phyloP scores from a whole-genome alignment of 2,888 invertebrate species.

The Phengaris arion region DNA sequence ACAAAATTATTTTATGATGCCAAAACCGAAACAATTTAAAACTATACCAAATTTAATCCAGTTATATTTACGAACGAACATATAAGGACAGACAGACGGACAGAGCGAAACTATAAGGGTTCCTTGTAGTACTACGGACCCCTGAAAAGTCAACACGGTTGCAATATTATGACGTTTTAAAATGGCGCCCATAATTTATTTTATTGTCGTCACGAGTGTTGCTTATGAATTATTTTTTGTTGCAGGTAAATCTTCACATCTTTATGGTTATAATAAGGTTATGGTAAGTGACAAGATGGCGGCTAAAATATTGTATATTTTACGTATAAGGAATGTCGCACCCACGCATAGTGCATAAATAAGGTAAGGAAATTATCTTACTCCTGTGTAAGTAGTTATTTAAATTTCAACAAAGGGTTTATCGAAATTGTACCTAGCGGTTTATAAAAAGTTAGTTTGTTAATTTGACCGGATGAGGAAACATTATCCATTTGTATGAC shows the following conservation, averaged over 20 bases:
- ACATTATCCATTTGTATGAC: not conserved
- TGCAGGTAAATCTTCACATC: slow-evolving; percentile 42
- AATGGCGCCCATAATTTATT: slow-evolving; percentile 5
- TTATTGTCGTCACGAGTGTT: slow-evolving; percentile 6
- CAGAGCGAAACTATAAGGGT: too few species aligned
- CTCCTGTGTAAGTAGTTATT: not conserved
- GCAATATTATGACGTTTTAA: not conserved
- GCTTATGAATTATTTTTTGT: slow-evolving; percentile 37
- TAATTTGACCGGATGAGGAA: slow-evolving; percentile 9
- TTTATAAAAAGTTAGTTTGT: not conserved
- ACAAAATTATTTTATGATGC: too few species aligned
- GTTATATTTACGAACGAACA: too few species aligned
- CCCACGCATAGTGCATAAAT: slow-evolving; percentile 1
- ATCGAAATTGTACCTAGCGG: not conserved
- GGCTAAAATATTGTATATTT: not conserved
- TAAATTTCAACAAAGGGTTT: not conserved
- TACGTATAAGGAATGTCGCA: not conserved
- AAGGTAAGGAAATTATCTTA: not conserved
- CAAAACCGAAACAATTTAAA: too few species aligned
- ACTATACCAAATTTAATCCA: too few species aligned
- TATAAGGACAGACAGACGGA: too few species aligned
- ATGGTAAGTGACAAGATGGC: slow-evolving; percentile 12
- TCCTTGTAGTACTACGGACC: too few species aligned
- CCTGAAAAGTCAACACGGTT: not conserved
- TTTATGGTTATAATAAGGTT: slow-evolving; percentile 28